phyloP scores from a whole-genome alignment of 2,888 invertebrate genomes.

The Cosmorhoe ocellata region DNA sequence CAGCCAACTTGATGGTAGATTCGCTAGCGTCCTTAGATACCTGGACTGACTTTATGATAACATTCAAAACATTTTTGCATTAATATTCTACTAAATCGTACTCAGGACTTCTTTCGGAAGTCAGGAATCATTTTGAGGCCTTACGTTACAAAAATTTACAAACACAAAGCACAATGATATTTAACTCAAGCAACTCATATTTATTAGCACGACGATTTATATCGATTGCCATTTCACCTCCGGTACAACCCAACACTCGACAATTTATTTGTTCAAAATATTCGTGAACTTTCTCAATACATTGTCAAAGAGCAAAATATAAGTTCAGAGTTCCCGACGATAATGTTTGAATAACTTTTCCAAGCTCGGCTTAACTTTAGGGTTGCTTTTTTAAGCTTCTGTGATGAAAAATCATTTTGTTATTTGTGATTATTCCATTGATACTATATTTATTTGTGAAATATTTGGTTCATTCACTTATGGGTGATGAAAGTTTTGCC shows the following conservation, averaged over 20 bases:
- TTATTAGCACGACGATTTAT: constrained; percentile 5
- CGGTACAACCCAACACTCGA: constrained; percentile 28
- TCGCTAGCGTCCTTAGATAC: constrained; percentile 21
- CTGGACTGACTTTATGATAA: constrained; percentile 17
- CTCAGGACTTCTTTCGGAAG: not conserved
- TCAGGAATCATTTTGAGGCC: not conserved
- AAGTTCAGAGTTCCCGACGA: constrained; percentile 42
- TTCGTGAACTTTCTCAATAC: constrained; percentile 39
- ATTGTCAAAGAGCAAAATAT: constrained; percentile 41
- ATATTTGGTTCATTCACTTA: constrained; percentile 17
- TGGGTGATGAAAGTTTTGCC: not conserved
- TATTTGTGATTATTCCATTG: constrained; percentile 13
- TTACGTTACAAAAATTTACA: too few species aligned
- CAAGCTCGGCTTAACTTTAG: constrained; percentile 44
- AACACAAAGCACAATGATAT: not conserved
- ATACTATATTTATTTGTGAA: constrained; percentile 6
- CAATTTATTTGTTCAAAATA: constrained; percentile 40
- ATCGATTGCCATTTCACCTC: constrained; percentile 15
- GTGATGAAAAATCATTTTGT: constrained; percentile 30
- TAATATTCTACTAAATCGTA: not conserved
- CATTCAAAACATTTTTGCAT: constrained; percentile 9
- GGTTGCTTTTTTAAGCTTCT: constrained; percentile 31
- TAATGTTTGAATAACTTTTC: constrained; percentile 50
- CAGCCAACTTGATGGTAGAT: constrained; percentile 43
- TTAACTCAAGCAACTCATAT: not conserved